Percentiles rank a stretch among this genome's conserved stretches.
Evolutionary conservation across 23 tunicate species (phyloP).

Genomic region (Diplosoma virens): DNA sequence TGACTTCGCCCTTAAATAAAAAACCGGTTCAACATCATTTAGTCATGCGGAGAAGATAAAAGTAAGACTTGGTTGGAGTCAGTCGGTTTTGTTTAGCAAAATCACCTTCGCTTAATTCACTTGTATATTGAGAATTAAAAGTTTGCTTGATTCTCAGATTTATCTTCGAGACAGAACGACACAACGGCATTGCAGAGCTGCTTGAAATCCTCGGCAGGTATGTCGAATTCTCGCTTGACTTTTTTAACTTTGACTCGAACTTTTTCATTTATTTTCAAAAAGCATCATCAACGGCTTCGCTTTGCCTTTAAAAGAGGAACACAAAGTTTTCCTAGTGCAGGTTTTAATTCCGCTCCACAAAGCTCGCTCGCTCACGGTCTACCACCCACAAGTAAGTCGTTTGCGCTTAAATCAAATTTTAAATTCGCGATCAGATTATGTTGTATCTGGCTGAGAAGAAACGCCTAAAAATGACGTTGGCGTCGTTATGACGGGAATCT

Average conservation of each 20-base stretch:
- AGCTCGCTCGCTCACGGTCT: constrained; percentile 90
- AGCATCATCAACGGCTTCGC: constrained; percentile 99
- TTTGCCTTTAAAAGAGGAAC: constrained; percentile 96
- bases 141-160: too few species aligned
- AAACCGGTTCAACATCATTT: too few species aligned
- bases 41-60: too few species aligned
- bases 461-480: too few species aligned
- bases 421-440: too few species aligned
- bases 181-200: constrained; percentile 96
- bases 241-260: background rate
- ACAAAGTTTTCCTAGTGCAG: constrained; percentile 89
- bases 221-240: background rate
- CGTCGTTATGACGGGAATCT: too few species aligned
- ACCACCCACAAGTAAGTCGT: constrained; percentile 85
- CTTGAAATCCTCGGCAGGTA: constrained; percentile 94
- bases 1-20: too few species aligned
- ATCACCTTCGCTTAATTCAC: too few species aligned
- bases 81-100: too few species aligned
- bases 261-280: background rate
- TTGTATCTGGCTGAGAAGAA: too few species aligned
- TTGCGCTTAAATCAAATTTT: background rate
- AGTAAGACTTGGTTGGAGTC: too few species aligned
- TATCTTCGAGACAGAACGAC: constrained; percentile 92
- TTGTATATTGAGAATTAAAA: too few species aligned
- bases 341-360: constrained; percentile 97